Percentiles rank a stretch among this genome's conserved stretches.
Conservation (phyloP, 2,888 invertebrate genomes). For the Drosophila rubida region DNA sequence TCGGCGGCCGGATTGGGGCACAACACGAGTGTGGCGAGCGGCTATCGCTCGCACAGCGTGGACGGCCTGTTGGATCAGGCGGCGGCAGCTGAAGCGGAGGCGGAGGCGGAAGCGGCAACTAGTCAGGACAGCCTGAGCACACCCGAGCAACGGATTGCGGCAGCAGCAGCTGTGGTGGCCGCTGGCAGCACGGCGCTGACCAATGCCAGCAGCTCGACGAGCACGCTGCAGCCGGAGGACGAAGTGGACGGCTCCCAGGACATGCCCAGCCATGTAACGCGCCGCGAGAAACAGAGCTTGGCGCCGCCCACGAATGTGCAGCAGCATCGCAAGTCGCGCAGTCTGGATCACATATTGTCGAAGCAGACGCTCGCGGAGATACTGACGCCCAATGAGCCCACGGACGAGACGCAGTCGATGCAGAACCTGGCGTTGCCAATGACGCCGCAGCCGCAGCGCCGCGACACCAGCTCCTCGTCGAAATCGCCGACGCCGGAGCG, state of each 20-base stretch:
- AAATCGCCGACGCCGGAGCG: slow-evolving; percentile 82
- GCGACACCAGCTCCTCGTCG: slow-evolving; percentile 69
- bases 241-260: slow-evolving; percentile 27
- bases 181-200: slow-evolving; percentile 81
- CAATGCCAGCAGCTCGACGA: slow-evolving; percentile 81
- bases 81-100: slow-evolving; percentile 33
- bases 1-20: slow-evolving; percentile 81
- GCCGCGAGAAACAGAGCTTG: slow-evolving; percentile 77
- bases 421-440: slow-evolving; percentile 82
- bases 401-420: slow-evolving; percentile 84
- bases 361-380: slow-evolving; percentile 83
- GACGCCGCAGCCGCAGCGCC: slow-evolving; percentile 70
- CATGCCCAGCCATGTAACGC: slow-evolving; percentile 59
- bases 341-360: slow-evolving; percentile 88
- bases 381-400: slow-evolving; percentile 64
- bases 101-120: slow-evolving; percentile 48
- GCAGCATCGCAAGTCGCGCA: slow-evolving; percentile 87
- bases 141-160: slow-evolving; percentile 78
- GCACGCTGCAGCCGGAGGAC: slow-evolving; percentile 77
- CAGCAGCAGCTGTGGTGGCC: slow-evolving; percentile 78
- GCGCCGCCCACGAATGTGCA: slow-evolving; percentile 70
- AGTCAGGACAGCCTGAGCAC: slow-evolving; percentile 56
- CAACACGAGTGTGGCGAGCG: slow-evolving; percentile 65
- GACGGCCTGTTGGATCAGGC: slow-evolving; percentile 87
- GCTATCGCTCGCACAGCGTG: slow-evolving; percentile 87